A percentile compares a stretch with the other conserved stretches of the same genome.
Conservation (phyloP, 2,888 invertebrate species). For the Heliothis peltigera region DNA sequence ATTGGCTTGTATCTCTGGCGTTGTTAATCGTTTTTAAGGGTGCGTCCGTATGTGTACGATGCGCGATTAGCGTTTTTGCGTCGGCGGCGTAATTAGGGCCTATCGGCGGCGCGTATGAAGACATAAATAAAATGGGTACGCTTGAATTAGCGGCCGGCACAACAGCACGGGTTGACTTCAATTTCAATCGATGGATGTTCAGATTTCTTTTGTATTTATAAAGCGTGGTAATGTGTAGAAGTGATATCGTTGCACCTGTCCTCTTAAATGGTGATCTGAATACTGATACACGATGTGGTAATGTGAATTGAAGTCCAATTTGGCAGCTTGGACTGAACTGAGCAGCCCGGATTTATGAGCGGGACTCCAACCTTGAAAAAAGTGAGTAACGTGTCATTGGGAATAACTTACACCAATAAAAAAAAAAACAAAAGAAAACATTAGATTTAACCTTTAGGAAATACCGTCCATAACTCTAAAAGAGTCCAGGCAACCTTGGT, state of each 20-base stretch:
- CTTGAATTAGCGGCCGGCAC: constrained; percentile 80
- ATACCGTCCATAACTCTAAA: too few relatives aligned
- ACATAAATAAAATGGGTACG: constrained; percentile 88
- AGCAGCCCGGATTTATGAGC: too few relatives aligned
- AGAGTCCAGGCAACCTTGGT: too few relatives aligned
- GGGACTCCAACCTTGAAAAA: not conserved
- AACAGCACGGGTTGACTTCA: constrained; percentile 74
- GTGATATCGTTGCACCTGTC: constrained; percentile 49
- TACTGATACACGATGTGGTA: constrained; percentile 20
- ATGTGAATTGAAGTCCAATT: constrained; percentile 16
- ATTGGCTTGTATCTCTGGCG: constrained; percentile 26
- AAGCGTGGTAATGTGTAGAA: constrained; percentile 43
- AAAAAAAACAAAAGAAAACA: too few relatives aligned
- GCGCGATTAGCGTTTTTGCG: constrained; percentile 89
- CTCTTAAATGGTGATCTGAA: constrained; percentile 19
- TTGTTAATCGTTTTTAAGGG: constrained; percentile 57
- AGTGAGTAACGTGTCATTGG: too few relatives aligned
- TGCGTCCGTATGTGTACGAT: constrained; percentile 72
- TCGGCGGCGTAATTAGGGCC: constrained; percentile 86
- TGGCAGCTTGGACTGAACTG: constrained; percentile 7
- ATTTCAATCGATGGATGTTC: constrained; percentile 82
- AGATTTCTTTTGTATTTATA: constrained; percentile 69
- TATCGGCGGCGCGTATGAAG: constrained; percentile 89
- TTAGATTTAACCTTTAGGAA: too few relatives aligned
- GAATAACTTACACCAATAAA: too few relatives aligned